Conservation (phyloP, 2,113 vertebrate genomes). For the Grus americana region DNA sequence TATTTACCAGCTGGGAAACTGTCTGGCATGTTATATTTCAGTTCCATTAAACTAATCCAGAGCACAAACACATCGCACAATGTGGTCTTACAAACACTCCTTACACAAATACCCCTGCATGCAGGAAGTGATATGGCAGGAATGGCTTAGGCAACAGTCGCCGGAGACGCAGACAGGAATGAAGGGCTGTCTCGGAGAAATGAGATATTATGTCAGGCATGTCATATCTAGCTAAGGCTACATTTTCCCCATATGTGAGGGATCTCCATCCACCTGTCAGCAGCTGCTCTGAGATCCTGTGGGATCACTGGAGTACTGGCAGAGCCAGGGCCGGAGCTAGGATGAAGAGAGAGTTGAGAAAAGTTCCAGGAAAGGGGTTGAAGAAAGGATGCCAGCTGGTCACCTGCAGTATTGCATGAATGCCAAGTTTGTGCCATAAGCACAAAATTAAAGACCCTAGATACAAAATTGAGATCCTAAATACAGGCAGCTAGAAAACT, state of each 20-base stretch:
- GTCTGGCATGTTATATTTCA: not conserved
- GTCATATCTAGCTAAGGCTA: not conserved
- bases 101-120: not conserved
- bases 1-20: conserved; percentile 3
- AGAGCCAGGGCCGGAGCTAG: not conserved
- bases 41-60: conserved; percentile 42
- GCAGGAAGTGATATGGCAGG: conserved; percentile 14
- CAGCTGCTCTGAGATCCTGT: not conserved
- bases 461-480: not conserved
- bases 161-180: not conserved
- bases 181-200: not conserved
- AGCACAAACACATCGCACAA: not conserved
- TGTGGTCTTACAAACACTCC: not conserved
- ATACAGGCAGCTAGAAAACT: not conserved
- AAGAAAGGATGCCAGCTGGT: not conserved
- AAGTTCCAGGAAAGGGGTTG: not conserved
- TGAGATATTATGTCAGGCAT: not conserved
- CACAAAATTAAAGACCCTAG: not conserved
- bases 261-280: not conserved
- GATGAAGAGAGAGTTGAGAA: not conserved
- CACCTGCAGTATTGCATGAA: not conserved
- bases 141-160: not conserved
- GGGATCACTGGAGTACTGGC: not conserved
- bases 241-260: not conserved
- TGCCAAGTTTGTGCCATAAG: not conserved